A percentile compares a stretch with the other conserved stretches of the same genome.
These are phyloP conservation scores for Sepiola atlantica DNA, from an alignment of 2,888 invertebrate genomes.

Conservation along the genomic window DNA sequence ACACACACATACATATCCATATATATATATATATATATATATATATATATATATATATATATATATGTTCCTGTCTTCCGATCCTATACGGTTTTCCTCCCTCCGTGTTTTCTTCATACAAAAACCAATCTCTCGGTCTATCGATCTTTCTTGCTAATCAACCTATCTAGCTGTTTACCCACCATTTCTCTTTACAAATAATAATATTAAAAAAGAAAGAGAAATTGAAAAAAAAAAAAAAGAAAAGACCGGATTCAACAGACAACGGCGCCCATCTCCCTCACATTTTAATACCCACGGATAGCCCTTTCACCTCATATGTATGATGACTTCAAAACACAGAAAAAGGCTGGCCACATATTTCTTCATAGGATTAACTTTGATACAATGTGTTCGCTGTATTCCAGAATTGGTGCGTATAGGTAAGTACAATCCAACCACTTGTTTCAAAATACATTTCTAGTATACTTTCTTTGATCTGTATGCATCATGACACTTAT, in stretches of 20 bases:
- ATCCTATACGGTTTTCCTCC: neutral
- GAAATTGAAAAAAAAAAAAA: neutral
- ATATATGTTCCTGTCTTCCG: neutral
- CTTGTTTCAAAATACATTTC: too few species aligned
- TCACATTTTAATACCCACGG: conserved; percentile 34
- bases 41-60: too few species aligned
- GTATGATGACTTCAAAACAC: conserved; percentile 57
- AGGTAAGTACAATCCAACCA: conserved; percentile 51
- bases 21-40: too few species aligned
- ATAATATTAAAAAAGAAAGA: neutral
- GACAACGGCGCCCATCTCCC: neutral
- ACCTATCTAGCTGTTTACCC: neutral
- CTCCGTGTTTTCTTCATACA: neutral
- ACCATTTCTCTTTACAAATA: neutral
- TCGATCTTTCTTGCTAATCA: neutral
- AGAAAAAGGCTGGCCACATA: conserved; percentile 56
- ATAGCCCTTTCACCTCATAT: conserved; percentile 39
- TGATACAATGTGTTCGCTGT: conserved; percentile 56
- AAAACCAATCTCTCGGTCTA: neutral
- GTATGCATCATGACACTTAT: too few species aligned
- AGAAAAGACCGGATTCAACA: neutral
- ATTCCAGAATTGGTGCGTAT: conserved; percentile 55
- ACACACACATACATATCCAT: neutral
- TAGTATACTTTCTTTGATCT: too few species aligned
- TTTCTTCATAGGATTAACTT: conserved; percentile 54